These are phyloP conservation scores for Lamellibrachia columna DNA, from an alignment of 2,888 invertebrate genomes.

Conservation along the genomic window DNA sequence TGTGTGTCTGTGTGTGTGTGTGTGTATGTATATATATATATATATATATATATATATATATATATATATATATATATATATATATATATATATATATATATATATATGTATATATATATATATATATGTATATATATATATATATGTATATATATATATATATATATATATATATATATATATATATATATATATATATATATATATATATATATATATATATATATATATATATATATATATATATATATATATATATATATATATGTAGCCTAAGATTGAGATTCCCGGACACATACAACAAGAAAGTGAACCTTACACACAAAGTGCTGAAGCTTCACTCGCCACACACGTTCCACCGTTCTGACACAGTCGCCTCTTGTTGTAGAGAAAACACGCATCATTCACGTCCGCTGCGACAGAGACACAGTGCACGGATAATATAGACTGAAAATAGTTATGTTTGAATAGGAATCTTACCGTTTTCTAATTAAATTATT, in stretches of 20 bases:
- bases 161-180: background rate
- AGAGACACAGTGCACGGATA: background rate
- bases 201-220: background rate
- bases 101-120: background rate
- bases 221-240: background rate
- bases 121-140: background rate
- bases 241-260: background rate
- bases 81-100: constrained; percentile 17
- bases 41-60: constrained; percentile 19
- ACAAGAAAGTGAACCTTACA: background rate
- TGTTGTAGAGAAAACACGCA: background rate
- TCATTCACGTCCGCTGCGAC: background rate
- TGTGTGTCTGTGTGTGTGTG: background rate
- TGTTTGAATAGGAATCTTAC: too few species aligned
- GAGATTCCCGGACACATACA: background rate
- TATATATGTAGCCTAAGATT: background rate
- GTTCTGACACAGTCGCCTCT: background rate
- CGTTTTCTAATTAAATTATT: too few species aligned
- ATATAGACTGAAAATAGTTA: background rate
- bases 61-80: background rate
- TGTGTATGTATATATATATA: constrained; percentile 21
- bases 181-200: background rate
- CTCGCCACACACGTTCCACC: background rate
- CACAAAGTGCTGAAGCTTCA: background rate
- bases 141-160: background rate